Base-by-base conservation (phyloP, 2,797 vertebrate species). In the Parotocinclus haroldoi region DNA sequence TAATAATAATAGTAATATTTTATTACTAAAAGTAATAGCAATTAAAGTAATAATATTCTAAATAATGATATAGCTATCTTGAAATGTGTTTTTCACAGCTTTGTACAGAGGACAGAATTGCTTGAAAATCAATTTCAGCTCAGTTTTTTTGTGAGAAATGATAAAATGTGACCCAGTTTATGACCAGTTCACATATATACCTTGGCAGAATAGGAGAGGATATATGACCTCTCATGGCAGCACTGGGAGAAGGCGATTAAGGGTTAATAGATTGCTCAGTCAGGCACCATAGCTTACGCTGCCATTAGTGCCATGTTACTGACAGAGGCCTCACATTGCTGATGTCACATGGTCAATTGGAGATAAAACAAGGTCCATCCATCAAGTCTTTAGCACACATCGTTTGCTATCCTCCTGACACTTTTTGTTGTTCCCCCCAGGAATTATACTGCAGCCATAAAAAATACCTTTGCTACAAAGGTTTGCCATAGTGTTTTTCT, bases 311-410 rank as follows among this genome's bases (percentile, higher is more conserved):
- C 79, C 77, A 78, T 80, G 82, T 81, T 84, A 82, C 83, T 85
- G 81, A 76, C 72, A 73, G 82, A 76, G 82, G 83, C 81, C 78
- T 83, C 83, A 79, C 81, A 77, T 80, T 80, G 78, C 86, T 83
- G 85, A 86, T 89, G 89, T 89, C 85, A 85, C 83, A 86, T 73
- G 85, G 85, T 87, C 88, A 90, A 86, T 90, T 88, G 87, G 83
- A 67, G 68, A 78, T 48, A 58, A 75, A 72, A 71, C 74, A 69
- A 71, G 18, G 13, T 52, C 63, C 72, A 75, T 78, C 72, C 63
- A 55, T 76, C 74, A 72, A 66, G 37, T 54, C 12, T 76, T 76
- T 80, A 79, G 72, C 64, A 53, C 71, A 48, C 50, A 69, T 73
- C 68, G 42, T 65, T 74, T 52, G 70, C 74, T 64, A 53, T 62